These are phyloP conservation scores for Drosophila jambulina DNA, from an alignment of 1,140 invertebrate genomes.

Conservation along the genomic window DNA sequence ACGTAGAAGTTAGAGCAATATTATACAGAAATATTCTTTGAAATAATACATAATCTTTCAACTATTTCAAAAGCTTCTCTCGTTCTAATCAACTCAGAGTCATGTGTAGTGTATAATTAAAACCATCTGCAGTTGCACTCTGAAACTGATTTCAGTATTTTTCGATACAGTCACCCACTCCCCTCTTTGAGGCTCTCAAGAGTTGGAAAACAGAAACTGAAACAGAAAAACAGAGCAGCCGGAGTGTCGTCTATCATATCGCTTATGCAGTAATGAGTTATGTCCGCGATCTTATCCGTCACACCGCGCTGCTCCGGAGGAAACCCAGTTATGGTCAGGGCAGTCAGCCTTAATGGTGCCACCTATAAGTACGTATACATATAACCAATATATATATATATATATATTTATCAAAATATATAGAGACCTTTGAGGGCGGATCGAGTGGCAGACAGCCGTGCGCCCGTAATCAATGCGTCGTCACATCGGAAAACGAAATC, in stretches of 20 bases:
- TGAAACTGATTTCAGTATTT: conserved; percentile 28
- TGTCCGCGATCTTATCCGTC: conserved; percentile 78
- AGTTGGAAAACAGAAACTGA: conserved; percentile 20
- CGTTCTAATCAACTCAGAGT: too few species aligned
- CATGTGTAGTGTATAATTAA: conserved; percentile 10
- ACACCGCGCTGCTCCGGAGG: conserved; percentile 31
- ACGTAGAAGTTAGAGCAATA: too few species aligned
- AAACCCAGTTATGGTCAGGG: conserved; percentile 61
- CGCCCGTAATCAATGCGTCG: conserved; percentile 77
- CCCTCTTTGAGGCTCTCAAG: neutral
- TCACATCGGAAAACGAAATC: conserved; percentile 59
- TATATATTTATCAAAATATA: neutral
- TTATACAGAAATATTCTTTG: too few species aligned
- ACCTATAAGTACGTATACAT: conserved; percentile 1
- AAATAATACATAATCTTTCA: too few species aligned
- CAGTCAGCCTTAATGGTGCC: conserved; percentile 35
- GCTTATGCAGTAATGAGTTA: conserved; percentile 74
- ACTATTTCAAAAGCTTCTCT: too few species aligned
- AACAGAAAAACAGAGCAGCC: conserved; percentile 13
- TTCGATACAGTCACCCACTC: neutral
- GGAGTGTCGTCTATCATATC: conserved; percentile 63
- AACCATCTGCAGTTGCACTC: conserved; percentile 7
- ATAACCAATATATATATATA: neutral
- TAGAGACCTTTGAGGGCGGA: neutral
- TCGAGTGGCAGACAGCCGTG: conserved; percentile 53